phyloP scores from a whole-genome alignment of 2,113 vertebrate species.

The Grantiella picta region DNA sequence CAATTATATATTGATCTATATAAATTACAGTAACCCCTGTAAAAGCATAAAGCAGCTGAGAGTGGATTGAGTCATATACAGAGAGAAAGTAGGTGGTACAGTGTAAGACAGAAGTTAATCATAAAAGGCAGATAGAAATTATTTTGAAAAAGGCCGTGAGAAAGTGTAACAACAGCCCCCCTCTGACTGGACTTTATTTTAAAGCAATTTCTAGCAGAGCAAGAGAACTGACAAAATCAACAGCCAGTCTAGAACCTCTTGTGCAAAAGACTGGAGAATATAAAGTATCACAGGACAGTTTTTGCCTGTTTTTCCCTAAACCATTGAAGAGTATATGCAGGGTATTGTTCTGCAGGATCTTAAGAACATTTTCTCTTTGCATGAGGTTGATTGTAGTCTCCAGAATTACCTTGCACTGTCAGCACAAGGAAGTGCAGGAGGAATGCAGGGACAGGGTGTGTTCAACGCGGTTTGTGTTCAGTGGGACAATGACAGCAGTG shows the following conservation, averaged over 20 bases:
- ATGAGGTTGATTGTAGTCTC: neutral
- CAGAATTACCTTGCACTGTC: neutral
- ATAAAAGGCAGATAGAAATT: constrained; percentile 17
- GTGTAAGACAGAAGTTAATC: constrained; percentile 9
- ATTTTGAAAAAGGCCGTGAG: neutral
- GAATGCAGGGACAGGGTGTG: neutral
- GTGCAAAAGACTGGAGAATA: neutral
- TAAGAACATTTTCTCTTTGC: neutral
- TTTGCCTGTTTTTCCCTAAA: neutral
- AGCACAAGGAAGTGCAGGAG: neutral
- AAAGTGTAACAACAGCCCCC: neutral
- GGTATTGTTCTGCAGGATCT: neutral
- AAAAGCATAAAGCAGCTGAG: neutral
- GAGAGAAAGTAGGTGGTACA: neutral
- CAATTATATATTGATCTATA: neutral
- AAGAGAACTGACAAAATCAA: neutral
- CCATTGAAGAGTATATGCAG: neutral
- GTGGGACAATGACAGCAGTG: neutral
- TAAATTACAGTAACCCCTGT: neutral
- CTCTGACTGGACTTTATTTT: neutral
- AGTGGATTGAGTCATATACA: constrained; percentile 5
- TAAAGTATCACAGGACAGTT: neutral
- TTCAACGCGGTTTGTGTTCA: neutral
- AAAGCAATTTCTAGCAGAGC: neutral
- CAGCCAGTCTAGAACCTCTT: neutral